Evolutionary conservation across 2,113 vertebrate genomes (phyloP), one percentile per base, ranked within the genome.

Genomic region (Circaetus cinerascens): DNA sequence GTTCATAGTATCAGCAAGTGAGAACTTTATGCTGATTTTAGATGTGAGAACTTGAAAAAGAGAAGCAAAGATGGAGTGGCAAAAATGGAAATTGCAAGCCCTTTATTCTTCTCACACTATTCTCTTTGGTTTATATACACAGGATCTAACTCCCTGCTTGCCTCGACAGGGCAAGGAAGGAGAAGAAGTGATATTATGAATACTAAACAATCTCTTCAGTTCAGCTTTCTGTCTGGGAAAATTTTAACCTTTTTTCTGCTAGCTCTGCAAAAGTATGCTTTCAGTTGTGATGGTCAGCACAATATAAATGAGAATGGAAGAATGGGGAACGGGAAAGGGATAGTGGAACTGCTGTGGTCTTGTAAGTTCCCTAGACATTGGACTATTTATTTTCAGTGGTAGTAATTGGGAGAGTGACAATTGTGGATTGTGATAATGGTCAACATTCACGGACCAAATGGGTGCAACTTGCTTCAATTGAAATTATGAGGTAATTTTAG

Each of bases 401-500:
- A 53, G 77, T 68, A 67, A 63, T 93, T 69, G 48, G 36, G 66
- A 79, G 11, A 86, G 77, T 51, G 38, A 9, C 15, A 48, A 29
- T 19, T 62, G 11, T 16, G 59, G 81, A 46, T 40, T 72, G 15
- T 72, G 67, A 14, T 18, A 85, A 27, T 71, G 36, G 43, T 60
- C 67, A 94, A 22, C 19, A 29, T 68, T 85, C 83, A 66, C 11
- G 90, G 45, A 66, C 34, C 59, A 66, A 86, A 90, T 76, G 30
- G 23, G 9, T 91, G 17, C 10, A 83, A 92, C 67, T 81, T 51
- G 15, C 78, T 92, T 87, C 93, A 53, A 50, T 72, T 91, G 41
- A 89, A 94, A 95, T 88, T 16, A 56, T 45, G 36, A 82, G 57
- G 48, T 57, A 63, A 82, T 95, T 96, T 96, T 69, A 64, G 43